Percentiles rank a stretch among this genome's conserved stretches.
Conservation (phyloP, 1,140 invertebrate species). For the Drosophila baimaii region DNA sequence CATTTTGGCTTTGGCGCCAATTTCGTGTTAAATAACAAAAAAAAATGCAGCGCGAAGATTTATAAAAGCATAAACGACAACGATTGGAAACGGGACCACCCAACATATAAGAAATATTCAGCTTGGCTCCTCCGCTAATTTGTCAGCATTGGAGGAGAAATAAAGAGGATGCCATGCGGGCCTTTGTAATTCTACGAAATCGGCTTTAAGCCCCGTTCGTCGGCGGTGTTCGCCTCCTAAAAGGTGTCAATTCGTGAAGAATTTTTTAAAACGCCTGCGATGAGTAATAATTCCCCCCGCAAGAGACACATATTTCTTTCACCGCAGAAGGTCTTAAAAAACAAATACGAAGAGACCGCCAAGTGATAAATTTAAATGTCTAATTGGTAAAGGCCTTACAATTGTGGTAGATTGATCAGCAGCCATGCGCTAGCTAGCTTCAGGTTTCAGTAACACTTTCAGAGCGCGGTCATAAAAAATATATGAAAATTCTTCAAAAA, state of each 20-base stretch:
- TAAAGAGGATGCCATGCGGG: slow-evolving; percentile 24
- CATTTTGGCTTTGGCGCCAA: slow-evolving; percentile 77
- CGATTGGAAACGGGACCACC: slow-evolving; percentile 57
- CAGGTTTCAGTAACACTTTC: slow-evolving; percentile 20
- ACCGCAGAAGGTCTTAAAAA: slow-evolving; percentile 43
- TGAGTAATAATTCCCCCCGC: slow-evolving; percentile 66
- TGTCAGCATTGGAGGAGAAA: slow-evolving; percentile 54
- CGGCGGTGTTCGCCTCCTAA: slow-evolving; percentile 26
- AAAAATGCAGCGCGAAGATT: slow-evolving; percentile 50
- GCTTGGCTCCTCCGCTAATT: slow-evolving; percentile 58
- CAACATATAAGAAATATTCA: slow-evolving; percentile 44
- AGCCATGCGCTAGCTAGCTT: not conserved
- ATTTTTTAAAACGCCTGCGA: slow-evolving; percentile 76
- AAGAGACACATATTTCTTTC: slow-evolving; percentile 32
- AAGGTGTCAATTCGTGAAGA: slow-evolving; percentile 80
- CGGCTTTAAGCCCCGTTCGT: slow-evolving; percentile 59
- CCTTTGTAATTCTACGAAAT: slow-evolving; percentile 78
- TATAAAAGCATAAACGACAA: slow-evolving; percentile 52
- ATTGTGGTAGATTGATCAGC: slow-evolving; percentile 68
- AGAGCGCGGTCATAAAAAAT: slow-evolving; percentile 30
- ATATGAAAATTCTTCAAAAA: slow-evolving; percentile 43
- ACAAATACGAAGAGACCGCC: slow-evolving; percentile 16
- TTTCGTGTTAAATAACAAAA: slow-evolving; percentile 48
- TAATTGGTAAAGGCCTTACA: slow-evolving; percentile 66
- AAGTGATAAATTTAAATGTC: slow-evolving; percentile 69